phyloP scores from a whole-genome alignment of 2,797 vertebrate genomes.

The Antennarius maculatus region DNA sequence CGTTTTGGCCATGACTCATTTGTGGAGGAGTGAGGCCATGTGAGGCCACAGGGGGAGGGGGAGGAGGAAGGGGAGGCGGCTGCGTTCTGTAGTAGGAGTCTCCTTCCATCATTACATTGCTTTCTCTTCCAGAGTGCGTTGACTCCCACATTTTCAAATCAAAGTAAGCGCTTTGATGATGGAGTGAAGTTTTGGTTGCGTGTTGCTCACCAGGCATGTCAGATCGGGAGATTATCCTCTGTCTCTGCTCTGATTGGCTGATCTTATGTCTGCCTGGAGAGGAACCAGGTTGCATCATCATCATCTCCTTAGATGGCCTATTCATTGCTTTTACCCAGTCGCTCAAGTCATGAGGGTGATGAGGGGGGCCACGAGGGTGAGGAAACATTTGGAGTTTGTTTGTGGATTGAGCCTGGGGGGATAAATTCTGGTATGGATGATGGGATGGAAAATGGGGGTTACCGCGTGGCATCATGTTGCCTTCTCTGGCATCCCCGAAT shows the following conservation, averaged over 20 bases:
- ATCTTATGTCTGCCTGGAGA: conserved; percentile 74
- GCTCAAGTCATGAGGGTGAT: conserved; percentile 74
- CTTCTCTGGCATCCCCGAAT: conserved; percentile 77
- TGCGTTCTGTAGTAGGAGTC: conserved; percentile 72
- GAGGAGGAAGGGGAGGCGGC: conserved; percentile 46
- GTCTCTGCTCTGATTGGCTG: conserved; percentile 74
- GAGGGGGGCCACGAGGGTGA: conserved; percentile 73
- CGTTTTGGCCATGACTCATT: conserved; percentile 51
- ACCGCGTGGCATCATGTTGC: conserved; percentile 63
- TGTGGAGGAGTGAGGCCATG: conserved; percentile 54
- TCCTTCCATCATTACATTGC: conserved; percentile 67
- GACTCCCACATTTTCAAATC: conserved; percentile 83
- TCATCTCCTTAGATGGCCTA: conserved; percentile 76
- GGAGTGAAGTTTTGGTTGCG: conserved; percentile 63
- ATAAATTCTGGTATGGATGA: conserved; percentile 74
- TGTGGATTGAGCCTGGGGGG: conserved; percentile 67
- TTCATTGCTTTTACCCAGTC: conserved; percentile 81
- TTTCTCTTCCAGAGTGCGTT: conserved; percentile 68
- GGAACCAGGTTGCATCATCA: conserved; percentile 71
- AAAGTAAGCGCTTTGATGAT: conserved; percentile 75
- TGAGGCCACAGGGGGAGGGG: conserved; percentile 50
- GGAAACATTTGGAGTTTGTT: conserved; percentile 81
- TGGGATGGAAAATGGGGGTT: conserved; percentile 76
- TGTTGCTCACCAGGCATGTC: conserved; percentile 70
- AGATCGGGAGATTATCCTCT: conserved; percentile 67